Evolutionary conservation across 2,797 vertebrate genomes (phyloP), one percentile per base, ranked within the genome.

Genomic region (Nyctibius grandis): DNA sequence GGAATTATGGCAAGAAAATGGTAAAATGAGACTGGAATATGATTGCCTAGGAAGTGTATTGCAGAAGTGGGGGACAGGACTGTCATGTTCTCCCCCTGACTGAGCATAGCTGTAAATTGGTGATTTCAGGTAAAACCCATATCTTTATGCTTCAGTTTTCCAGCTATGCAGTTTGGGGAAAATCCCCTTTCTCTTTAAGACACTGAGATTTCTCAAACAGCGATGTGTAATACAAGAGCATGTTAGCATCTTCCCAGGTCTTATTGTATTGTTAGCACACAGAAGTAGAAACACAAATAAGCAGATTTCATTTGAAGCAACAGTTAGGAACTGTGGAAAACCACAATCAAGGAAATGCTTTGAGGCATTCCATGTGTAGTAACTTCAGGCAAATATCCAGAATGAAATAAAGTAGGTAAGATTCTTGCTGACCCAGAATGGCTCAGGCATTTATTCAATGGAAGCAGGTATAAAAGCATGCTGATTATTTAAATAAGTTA

Each of bases 261-360:
- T 51, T 47, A 42, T 1, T 22, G 21, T 33, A 34, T 25, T n/a
- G 1, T 44, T 31, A 85, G 59, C 5, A 53, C 12, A 13, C 4
- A 1, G 19, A 5, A 26, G 29, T 4, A 56, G 61, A 47, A 84
- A 83, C 7, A 25, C 20, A 91, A 34, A 59, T 6, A 40, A 3
- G 8, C 0, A 1, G 38, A 31, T 69, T 80, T 48, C 40, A 50
- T 51, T 4, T 68, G 60, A 59, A 84, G 34, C 17, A 69, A n/a
- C 20, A 22, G 67, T 16, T 61, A 40, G 50, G 44, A 53, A 65
- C 12, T 63, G 31, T 53, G 40, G 54, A 78, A 67, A 64, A 50
- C 21, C 9, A 0, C 73, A 75, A 0, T 1, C 2, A 3, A 78
- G 69, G 50, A 80, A 45, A 48, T 22, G n/a, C n/a, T 74, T 29